phyloP scores from a whole-genome alignment of 2,113 vertebrate species.

The Neolamprologus sp. region DNA sequence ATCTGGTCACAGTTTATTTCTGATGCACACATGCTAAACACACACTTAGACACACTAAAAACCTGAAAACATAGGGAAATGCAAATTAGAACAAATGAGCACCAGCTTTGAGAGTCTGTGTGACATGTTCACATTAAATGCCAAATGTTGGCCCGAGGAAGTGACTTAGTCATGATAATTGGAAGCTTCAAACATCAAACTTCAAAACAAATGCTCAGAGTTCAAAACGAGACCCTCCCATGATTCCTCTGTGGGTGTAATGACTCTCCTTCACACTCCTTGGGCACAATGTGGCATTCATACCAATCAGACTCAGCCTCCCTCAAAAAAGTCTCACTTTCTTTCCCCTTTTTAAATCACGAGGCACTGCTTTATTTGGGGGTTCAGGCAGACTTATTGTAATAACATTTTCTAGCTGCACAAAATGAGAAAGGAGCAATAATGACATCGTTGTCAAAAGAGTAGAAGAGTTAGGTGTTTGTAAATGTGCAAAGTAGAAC shows the following conservation, averaged over 20 bases:
- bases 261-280: slow-evolving; percentile 29
- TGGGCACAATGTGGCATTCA: slow-evolving; percentile 42
- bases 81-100: slow-evolving; percentile 14
- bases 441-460: not conserved
- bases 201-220: slow-evolving; percentile 55
- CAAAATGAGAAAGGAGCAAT: not conserved
- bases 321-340: not conserved
- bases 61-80: not conserved
- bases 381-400: not conserved
- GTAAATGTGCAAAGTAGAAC: not conserved
- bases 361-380: not conserved
- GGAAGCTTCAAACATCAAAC: slow-evolving; percentile 37
- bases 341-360: not conserved
- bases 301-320: slow-evolving; percentile 7
- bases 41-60: not conserved
- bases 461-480: not conserved
- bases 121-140: slow-evolving; percentile 52
- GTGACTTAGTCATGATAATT: slow-evolving; percentile 51
- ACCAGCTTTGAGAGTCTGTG: slow-evolving; percentile 35
- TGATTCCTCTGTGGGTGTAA: slow-evolving; percentile 49
- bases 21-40: not conserved
- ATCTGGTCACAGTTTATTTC: not conserved
- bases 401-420: not conserved
- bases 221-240: slow-evolving; percentile 42
- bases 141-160: slow-evolving; percentile 55